Conservation (phyloP, 2,888 invertebrate genomes). For the Tetrapedia diversipes region DNA sequence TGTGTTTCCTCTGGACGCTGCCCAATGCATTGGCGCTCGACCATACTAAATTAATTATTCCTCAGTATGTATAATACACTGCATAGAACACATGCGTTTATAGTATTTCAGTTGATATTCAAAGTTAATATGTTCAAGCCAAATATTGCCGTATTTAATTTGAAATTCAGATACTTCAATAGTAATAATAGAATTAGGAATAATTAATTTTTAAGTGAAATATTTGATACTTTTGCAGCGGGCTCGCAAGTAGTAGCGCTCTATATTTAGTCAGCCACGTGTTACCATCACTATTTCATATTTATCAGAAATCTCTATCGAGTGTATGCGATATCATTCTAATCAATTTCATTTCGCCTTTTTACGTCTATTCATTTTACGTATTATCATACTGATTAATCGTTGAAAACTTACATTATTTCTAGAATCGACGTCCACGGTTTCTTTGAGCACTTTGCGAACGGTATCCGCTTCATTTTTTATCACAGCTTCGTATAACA, state of each 20-base stretch:
- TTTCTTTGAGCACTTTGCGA: conserved; percentile 86
- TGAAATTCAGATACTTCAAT: too few species aligned
- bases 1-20: conserved; percentile 88
- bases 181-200: too few species aligned
- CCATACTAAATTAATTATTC: conserved; percentile 85
- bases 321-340: background rate
- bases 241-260: conserved; percentile 4
- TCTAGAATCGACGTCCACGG: conserved; percentile 88
- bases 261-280: conserved; percentile 20
- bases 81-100: background rate
- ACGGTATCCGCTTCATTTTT: conserved; percentile 89
- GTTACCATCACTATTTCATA: too few species aligned
- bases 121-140: too few species aligned
- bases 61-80: background rate
- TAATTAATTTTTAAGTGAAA: background rate
- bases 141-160: too few species aligned
- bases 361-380: background rate
- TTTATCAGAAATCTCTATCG: background rate
- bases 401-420: conserved; percentile 86
- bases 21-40: conserved; percentile 90
- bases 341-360: background rate
- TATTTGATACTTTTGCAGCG: background rate
- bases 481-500: conserved; percentile 89
- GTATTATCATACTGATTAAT: background rate
- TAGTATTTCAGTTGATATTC: background rate